Conservation (phyloP, 2,888 invertebrate species). For the Petrolisthes cinctipes region DNA sequence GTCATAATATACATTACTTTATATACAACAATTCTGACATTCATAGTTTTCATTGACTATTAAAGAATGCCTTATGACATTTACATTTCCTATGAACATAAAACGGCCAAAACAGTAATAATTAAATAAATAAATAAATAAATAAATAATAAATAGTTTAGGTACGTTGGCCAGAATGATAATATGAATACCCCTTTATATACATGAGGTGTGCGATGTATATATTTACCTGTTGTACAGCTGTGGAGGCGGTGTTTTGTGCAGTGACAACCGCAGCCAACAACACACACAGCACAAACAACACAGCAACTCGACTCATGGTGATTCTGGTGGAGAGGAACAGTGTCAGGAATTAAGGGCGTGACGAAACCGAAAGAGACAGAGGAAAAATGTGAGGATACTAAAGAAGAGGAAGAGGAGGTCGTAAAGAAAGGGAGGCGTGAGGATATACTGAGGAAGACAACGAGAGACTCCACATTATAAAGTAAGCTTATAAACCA, state of each 20-base stretch:
- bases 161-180: too few relatives aligned
- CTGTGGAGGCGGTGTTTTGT: constrained; percentile 8
- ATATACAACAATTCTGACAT: too few relatives aligned
- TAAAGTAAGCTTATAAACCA: neutral
- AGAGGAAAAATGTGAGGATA: neutral
- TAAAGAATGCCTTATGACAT: too few relatives aligned
- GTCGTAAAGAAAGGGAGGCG: neutral
- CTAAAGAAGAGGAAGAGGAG: neutral
- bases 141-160: too few relatives aligned
- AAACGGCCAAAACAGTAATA: too few relatives aligned
- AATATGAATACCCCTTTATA: too few relatives aligned
- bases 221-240: neutral
- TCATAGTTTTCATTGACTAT: too few relatives aligned
- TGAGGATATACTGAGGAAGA: neutral
- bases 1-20: too few relatives aligned
- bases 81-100: too few relatives aligned
- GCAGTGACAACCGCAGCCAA: neutral
- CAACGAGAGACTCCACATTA: neutral
- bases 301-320: constrained; percentile 17
- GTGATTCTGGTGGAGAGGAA: neutral
- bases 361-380: neutral
- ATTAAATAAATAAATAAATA: too few relatives aligned
- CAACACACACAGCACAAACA: constrained; percentile 5
- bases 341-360: neutral
- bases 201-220: neutral